phyloP scores from a whole-genome alignment of 2,888 invertebrate genomes.

The Agriopis leucophaearia region DNA sequence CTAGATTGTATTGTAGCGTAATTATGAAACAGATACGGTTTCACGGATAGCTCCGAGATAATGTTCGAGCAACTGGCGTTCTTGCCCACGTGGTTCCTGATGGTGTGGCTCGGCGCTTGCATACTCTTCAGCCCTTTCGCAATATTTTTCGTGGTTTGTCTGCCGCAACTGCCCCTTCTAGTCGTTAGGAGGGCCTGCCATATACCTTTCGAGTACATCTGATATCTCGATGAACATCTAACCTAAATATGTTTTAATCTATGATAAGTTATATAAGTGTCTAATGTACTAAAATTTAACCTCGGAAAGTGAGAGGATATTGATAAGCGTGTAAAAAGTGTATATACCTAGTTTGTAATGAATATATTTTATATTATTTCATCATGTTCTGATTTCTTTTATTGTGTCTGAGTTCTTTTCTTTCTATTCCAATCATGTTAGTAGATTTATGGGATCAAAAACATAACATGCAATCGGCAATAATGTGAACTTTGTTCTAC shows the following conservation, averaged over 20 bases:
- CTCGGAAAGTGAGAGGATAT: constrained; percentile 32
- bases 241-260: constrained; percentile 48
- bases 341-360: constrained; percentile 59
- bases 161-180: constrained; percentile 90
- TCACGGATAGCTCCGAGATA: constrained; percentile 53
- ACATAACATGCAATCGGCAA: neutral
- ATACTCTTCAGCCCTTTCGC: constrained; percentile 89
- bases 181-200: constrained; percentile 88
- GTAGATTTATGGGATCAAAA: neutral
- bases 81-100: constrained; percentile 86
- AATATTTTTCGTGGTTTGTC: constrained; percentile 88
- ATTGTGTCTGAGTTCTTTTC: too few relatives aligned
- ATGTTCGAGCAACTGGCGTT: constrained; percentile 79
- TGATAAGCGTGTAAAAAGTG: constrained; percentile 57
- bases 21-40: constrained; percentile 39
- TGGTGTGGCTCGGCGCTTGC: constrained; percentile 88
- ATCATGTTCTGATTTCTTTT: constrained; percentile 33
- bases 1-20: constrained; percentile 53
- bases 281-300: constrained; percentile 9
- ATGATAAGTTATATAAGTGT: constrained; percentile 40
- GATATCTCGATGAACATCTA: constrained; percentile 50
- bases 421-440: neutral
- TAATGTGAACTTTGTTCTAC: neutral
- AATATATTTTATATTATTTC: constrained; percentile 49
- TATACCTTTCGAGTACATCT: constrained; percentile 89